Percentiles rank a stretch among this genome's conserved stretches.
Conservation (phyloP, 2,113 vertebrate species). For the Syrrhaptes paradoxus region DNA sequence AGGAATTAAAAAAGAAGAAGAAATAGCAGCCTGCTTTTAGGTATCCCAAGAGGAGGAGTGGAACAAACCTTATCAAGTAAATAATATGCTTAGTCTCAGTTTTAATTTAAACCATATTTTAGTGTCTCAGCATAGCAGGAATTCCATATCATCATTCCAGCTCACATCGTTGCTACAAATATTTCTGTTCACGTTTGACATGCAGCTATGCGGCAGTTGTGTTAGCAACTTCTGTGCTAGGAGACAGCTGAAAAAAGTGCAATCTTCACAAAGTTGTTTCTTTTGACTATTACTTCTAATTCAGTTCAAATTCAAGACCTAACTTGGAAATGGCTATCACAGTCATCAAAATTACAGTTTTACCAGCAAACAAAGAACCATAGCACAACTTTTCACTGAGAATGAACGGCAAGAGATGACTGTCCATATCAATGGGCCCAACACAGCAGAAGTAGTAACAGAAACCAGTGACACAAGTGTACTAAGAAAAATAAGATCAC, state of each 20-base stretch:
- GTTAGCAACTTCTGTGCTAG: background rate
- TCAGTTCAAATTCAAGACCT: background rate
- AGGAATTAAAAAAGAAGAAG: background rate
- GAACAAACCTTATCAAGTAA: slow-evolving; percentile 48
- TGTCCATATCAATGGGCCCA: background rate
- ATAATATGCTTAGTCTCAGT: background rate
- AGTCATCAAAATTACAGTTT: background rate
- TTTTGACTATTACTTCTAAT: background rate
- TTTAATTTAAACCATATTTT: slow-evolving; percentile 63
- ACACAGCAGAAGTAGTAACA: background rate
- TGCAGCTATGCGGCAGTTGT: background rate
- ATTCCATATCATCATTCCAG: slow-evolving; percentile 43
- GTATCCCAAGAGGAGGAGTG: slow-evolving; percentile 6
- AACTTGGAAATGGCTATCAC: background rate
- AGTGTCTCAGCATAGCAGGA: slow-evolving; percentile 44
- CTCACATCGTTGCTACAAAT: background rate
- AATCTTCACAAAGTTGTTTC: background rate
- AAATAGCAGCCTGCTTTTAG: background rate
- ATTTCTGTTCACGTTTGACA: background rate
- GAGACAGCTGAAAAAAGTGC: background rate
- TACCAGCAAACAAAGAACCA: background rate
- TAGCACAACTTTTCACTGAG: background rate
- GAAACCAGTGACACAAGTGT: rapidly evolving
- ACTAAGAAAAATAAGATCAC: background rate
- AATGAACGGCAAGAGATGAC: background rate